A percentile compares a stretch with the other conserved stretches of the same genome.
Conservation (phyloP, 2,888 invertebrate genomes). For the Meliscaeva auricollis region DNA sequence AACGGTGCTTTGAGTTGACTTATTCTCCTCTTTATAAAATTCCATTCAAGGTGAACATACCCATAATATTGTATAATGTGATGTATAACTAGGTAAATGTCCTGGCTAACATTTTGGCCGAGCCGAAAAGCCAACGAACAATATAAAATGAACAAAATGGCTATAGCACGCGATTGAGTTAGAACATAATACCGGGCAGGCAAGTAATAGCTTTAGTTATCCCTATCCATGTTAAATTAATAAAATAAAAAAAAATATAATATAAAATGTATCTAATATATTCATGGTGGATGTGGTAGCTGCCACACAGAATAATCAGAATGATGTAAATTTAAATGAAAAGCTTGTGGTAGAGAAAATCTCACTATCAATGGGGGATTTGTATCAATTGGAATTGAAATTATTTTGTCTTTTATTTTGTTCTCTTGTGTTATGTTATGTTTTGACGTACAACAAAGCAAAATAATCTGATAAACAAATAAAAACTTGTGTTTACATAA, state of each 20-base stretch:
- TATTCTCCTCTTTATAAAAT: not conserved
- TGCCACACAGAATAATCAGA: constrained; percentile 35
- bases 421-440: not conserved
- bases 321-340: constrained; percentile 67
- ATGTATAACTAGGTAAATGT: constrained; percentile 53
- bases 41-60: constrained; percentile 60
- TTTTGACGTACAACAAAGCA: not conserved
- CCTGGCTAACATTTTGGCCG: constrained; percentile 22
- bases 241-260: constrained; percentile 25
- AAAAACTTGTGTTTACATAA: not conserved
- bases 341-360: constrained; percentile 31
- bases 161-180: constrained; percentile 55
- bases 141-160: constrained; percentile 29
- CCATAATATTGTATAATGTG: constrained; percentile 31
- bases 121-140: constrained; percentile 14
- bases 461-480: not conserved
- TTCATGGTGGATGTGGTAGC: constrained; percentile 1
- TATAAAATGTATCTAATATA: constrained; percentile 6
- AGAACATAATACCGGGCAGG: constrained; percentile 35
- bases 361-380: constrained; percentile 12
- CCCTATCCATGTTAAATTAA: constrained; percentile 29
- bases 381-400: constrained; percentile 10
- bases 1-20: not conserved
- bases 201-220: constrained; percentile 19
- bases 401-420: not conserved